Evolutionary conservation across 2,113 vertebrate species (phyloP).

Genomic region (Mastomys natalensis): DNA sequence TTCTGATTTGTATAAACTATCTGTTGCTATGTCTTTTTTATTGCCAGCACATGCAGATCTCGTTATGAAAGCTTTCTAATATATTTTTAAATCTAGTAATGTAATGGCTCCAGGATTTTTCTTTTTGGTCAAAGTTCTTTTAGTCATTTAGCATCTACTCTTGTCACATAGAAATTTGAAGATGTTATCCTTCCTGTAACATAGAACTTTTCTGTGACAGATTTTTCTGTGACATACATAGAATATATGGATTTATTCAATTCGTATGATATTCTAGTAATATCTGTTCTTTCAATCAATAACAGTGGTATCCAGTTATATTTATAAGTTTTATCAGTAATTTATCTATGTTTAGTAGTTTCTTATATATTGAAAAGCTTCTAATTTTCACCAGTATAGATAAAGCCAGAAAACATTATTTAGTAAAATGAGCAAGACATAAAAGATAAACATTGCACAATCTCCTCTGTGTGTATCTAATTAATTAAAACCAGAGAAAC

Average conservation of each 20-base stretch:
- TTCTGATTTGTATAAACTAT: background rate
- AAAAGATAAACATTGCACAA: background rate
- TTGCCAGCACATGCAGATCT: background rate
- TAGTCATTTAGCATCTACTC: background rate
- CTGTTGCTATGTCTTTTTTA: background rate
- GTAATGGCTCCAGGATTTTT: background rate
- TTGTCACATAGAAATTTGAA: background rate
- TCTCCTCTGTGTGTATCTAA: background rate
- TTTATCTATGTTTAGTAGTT: background rate
- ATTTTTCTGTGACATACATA: background rate
- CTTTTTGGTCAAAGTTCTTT: background rate
- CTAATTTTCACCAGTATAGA: background rate
- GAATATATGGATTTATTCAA: background rate
- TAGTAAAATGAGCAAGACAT: background rate
- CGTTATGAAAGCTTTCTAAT: background rate
- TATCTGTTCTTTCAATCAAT: too few species aligned
- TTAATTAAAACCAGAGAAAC: background rate
- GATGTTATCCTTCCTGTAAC: background rate
- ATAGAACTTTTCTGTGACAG: background rate
- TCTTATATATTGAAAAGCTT: background rate
- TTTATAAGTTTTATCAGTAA: background rate
- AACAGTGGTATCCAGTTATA: background rate
- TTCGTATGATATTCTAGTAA: background rate
- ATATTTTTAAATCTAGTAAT: background rate
- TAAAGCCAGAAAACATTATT: background rate